Evolutionary conservation across 2,888 invertebrate genomes (phyloP).

Genomic region (Epinotia nisella): DNA sequence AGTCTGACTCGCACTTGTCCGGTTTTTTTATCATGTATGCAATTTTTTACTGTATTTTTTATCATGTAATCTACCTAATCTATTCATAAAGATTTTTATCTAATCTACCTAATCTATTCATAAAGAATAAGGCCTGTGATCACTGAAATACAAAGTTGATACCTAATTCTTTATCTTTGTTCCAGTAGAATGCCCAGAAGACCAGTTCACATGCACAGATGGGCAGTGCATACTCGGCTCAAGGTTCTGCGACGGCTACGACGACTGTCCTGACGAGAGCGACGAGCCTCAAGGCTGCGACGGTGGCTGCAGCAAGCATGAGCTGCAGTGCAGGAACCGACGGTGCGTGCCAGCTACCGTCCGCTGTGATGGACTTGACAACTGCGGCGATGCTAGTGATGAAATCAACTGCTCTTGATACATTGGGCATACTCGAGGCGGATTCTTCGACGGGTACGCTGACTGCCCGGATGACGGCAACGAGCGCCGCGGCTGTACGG

Average conservation of each 20-base stretch:
- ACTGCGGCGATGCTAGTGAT: conserved; percentile 88
- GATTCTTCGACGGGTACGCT: conserved; percentile 88
- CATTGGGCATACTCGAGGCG: conserved; percentile 81
- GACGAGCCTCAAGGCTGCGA: conserved; percentile 87
- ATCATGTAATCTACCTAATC: too few relatives aligned
- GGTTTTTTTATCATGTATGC: too few relatives aligned
- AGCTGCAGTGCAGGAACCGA: conserved; percentile 76
- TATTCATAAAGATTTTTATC: too few relatives aligned
- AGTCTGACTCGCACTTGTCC: too few relatives aligned
- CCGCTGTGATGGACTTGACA: conserved; percentile 87
- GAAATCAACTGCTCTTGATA: conserved; percentile 82
- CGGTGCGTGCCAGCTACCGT: conserved; percentile 86
- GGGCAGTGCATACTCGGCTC: conserved; percentile 87
- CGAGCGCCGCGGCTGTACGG: conserved; percentile 83
- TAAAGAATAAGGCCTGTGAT: too few relatives aligned
- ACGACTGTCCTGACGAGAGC: conserved; percentile 87
- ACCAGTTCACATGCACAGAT: conserved; percentile 85
- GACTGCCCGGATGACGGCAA: conserved; percentile 89
- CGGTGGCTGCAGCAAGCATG: conserved; percentile 83
- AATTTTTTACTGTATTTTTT: too few relatives aligned
- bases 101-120: too few relatives aligned
- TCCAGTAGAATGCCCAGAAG: conserved; percentile 75
- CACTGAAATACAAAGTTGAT: too few relatives aligned
- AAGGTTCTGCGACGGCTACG: conserved; percentile 88
- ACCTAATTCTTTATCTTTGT: conserved; percentile 19